Evolutionary conservation across 2,797 vertebrate species (phyloP), one percentile per base, ranked within the genome.

Genomic region (Zonotrichia albicollis): DNA sequence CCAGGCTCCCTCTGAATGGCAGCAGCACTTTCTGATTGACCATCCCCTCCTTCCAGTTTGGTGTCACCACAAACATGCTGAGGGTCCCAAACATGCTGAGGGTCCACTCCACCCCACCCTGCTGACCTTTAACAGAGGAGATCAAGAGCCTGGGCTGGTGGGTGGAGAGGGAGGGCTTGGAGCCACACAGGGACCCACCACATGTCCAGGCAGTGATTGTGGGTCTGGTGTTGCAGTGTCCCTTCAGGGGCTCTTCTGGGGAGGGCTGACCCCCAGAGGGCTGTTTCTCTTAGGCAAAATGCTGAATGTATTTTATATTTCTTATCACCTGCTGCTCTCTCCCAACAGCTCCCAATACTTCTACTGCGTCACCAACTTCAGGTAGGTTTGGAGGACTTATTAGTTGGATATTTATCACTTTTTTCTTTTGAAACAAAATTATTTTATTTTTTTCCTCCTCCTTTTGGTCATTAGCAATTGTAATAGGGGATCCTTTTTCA

Each of bases 301-400:
- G 5, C 8, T 40, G 11, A 16, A 7, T 5, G 5, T 23, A 10
- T 57, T 57, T 34, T 23, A 4, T 34, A 34, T 57, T 57, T 57
- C 10, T 57, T 34, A 57, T 77, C 43, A 64, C 34, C 16, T 77
- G 8, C 10, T 84, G 10, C 25, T 88, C 18, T 81, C 40, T 85
- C 27, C 29, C 34, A 50, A 32, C 76, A 91, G 76, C 9, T 29
- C 61, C 71, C 43, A 10, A 0, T 12, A 16, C 0, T 46, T 5
- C 13, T 14, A 29, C 38, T 8, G 0, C 1, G 1, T 6, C 36
- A 46, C 2, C 55, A 2, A 0, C 54, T 4, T 4, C 61, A 86
- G 77, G 89, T 94, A 66, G 1, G 67, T 78, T 20, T 8, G 5
- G 48, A 61, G 22, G 16, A 13, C 21, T 66, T 45, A 46, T 40